Percentiles rank a stretch among this genome's conserved stretches.
Conservation (phyloP, 2,888 invertebrate species). For the Agriopis marginaria region DNA sequence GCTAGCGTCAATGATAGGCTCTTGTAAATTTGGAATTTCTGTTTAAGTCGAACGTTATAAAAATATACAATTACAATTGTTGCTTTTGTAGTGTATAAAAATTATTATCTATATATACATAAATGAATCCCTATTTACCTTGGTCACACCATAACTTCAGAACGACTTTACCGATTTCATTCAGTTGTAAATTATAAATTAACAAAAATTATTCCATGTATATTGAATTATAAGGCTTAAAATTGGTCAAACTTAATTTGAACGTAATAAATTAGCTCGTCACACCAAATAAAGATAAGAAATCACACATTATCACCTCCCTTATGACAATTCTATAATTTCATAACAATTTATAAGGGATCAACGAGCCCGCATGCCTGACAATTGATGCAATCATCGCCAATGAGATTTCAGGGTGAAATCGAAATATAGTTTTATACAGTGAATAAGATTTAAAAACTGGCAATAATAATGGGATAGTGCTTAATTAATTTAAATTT, state of each 20-base stretch:
- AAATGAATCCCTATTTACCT: too few species aligned
- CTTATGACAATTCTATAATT: slow-evolving; percentile 70
- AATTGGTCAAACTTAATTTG: not conserved
- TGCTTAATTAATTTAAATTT: too few species aligned
- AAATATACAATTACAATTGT: not conserved
- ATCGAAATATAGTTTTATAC: slow-evolving; percentile 45
- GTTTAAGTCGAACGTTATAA: not conserved
- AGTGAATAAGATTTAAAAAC: slow-evolving; percentile 2
- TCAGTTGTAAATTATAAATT: too few species aligned
- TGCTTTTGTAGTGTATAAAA: too few species aligned
- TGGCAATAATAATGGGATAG: not conserved
- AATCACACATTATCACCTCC: slow-evolving; percentile 63
- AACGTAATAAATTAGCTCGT: slow-evolving; percentile 28
- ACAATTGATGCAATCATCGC: slow-evolving; percentile 85
- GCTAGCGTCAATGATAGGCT: slow-evolving; percentile 10
- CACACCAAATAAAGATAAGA: slow-evolving; percentile 47
- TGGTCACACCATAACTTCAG: too few species aligned
- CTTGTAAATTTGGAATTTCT: slow-evolving; percentile 9
- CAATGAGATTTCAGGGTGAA: slow-evolving; percentile 83
- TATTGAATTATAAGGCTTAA: too few species aligned
- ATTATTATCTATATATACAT: too few species aligned
- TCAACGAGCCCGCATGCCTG: slow-evolving; percentile 83
- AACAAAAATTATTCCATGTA: too few species aligned
- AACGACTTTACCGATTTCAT: too few species aligned
- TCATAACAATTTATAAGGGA: slow-evolving; percentile 77